These are phyloP conservation scores for Hypotaenidia okinawae DNA, from an alignment of 2,797 vertebrate genomes.

Conservation along the genomic window DNA sequence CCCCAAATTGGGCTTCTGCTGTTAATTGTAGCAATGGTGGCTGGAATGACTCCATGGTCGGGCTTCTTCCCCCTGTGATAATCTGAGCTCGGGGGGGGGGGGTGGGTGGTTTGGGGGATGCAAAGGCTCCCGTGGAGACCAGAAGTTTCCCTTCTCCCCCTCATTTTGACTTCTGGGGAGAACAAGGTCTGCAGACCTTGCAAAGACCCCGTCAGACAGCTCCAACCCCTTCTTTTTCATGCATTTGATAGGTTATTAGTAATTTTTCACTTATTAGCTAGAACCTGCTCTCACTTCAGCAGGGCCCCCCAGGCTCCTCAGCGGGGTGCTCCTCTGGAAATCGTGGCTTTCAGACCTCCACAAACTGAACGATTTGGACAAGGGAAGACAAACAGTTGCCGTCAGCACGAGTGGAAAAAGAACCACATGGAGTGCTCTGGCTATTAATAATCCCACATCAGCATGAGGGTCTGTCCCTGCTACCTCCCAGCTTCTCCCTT, in stretches of 20 bases:
- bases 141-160: not conserved
- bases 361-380: not conserved
- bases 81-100: slow-evolving; percentile 77
- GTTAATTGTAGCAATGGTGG: slow-evolving; percentile 79
- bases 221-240: not conserved
- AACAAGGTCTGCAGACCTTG: not conserved
- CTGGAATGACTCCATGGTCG: slow-evolving; percentile 77
- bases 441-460: not conserved
- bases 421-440: not conserved
- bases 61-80: slow-evolving; percentile 74
- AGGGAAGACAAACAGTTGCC: not conserved
- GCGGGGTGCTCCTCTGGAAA: fast-evolving
- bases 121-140: not conserved
- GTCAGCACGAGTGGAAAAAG: not conserved
- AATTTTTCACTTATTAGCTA: not conserved
- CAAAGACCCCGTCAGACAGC: too few species aligned
- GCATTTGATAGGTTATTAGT: not conserved
- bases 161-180: not conserved
- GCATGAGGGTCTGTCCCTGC: not conserved
- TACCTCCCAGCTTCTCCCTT: not conserved
- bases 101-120: slow-evolving; percentile 19
- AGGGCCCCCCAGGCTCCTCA: not conserved
- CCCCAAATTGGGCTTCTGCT: slow-evolving; percentile 77
- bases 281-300: not conserved
- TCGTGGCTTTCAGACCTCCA: fast-evolving